Evolutionary conservation across 1,140 invertebrate genomes (phyloP), one percentile per base, ranked within the genome.

Genomic region (Atta colombica): DNA sequence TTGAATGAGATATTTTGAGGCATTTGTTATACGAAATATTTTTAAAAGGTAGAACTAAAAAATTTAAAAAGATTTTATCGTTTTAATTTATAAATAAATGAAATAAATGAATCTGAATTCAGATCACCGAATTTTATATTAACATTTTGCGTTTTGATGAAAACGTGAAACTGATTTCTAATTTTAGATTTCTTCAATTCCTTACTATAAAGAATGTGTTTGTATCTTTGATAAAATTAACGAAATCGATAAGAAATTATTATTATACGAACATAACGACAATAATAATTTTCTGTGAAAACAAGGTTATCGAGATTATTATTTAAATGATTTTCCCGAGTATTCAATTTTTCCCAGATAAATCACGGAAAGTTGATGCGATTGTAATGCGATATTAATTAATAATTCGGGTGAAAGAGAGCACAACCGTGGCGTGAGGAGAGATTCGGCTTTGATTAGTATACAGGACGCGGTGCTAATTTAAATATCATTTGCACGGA

Each of bases 401-500:
- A 84, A 84, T 84, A 84, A 84, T 84, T 61, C 69, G 69, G 69
- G 21, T n/a, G 80, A 84, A 84, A 84, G 80, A 49, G 80, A 51
- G 80, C 80, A 75, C 80, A 14, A 75, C 63, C 69, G 80, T 45
- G 55, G 58, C 58, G 69, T 55, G 80, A 61, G 39, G 39, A 61
- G 39, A 75, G 69, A 28, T 87, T 78, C 75, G 58, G 65, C 72
- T 45, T 69, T 72, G 85, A 90, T 90, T 90, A 90, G 87, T 90
- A 90, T 90, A 90, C 89, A 80, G 77, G 75, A 72, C 61, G 80
- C 80, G 81, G 81, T 90, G 71, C 81, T 85, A 85, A 90, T 90
- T 90, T 90, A 90, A 90, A 90, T 90, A 90, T 88, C 89, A 89
- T 90, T 90, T 89, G 89, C 89, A 87, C 86, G 86, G 39, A 72